Conservation (phyloP, 2,113 vertebrate species). For the Zapornia atra region DNA sequence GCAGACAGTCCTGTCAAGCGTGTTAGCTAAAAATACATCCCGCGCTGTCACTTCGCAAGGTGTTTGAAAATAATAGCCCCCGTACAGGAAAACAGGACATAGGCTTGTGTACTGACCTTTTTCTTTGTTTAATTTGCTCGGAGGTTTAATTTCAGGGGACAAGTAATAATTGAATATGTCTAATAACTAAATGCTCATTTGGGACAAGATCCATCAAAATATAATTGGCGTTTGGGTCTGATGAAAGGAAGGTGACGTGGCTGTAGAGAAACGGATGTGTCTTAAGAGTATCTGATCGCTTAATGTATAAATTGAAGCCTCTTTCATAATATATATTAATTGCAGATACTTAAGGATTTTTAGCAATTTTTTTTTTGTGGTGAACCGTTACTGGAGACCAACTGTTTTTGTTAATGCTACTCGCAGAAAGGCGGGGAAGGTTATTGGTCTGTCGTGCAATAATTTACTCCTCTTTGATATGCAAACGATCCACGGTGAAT, state of each 20-base stretch:
- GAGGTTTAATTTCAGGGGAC: conserved; percentile 80
- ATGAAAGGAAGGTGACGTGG: conserved; percentile 64
- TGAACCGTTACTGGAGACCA: conserved; percentile 72
- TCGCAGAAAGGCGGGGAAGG: conserved; percentile 88
- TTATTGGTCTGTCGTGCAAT: conserved; percentile 99
- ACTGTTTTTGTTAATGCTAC: conserved; percentile 84
- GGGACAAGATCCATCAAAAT: conserved; percentile 83
- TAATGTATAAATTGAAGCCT: conserved; percentile 75
- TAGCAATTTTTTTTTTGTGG: conserved; percentile 63
- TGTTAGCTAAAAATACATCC: conserved; percentile 86
- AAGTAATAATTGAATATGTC: conserved; percentile 82
- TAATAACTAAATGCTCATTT: conserved; percentile 84
- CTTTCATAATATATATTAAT: conserved; percentile 79
- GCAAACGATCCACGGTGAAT: conserved; percentile 99
- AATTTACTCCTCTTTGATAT: conserved; percentile 99
- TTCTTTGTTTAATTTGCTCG: conserved; percentile 81
- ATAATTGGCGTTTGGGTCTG: conserved; percentile 80
- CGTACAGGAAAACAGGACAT: conserved; percentile 80
- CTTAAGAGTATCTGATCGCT: conserved; percentile 75
- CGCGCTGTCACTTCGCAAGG: conserved; percentile 87
- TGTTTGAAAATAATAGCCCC: conserved; percentile 87
- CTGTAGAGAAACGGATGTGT: conserved; percentile 54
- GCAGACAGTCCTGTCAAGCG: conserved; percentile 82
- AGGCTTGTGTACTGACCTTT: conserved; percentile 88
- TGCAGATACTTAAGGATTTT: conserved; percentile 76